These are phyloP conservation scores for Pemphredon lugubris DNA, from an alignment of 2,888 invertebrate species.

Conservation along the genomic window DNA sequence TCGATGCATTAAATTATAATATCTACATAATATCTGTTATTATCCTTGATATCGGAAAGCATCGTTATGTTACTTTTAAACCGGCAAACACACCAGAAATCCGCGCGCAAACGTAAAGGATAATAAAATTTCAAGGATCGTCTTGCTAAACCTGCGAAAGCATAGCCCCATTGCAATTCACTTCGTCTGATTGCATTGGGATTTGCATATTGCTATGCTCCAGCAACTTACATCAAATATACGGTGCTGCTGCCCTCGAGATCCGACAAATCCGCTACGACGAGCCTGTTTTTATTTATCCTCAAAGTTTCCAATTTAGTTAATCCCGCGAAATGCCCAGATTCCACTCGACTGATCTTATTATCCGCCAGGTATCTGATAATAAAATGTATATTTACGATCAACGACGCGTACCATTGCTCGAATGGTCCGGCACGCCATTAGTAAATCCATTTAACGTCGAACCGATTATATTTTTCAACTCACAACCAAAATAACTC, in stretches of 20 bases:
- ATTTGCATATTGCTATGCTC: slow-evolving; percentile 34
- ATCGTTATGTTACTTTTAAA: no score
- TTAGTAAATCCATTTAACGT: no score
- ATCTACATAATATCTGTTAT: no score
- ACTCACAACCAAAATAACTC: slow-evolving; percentile 82
- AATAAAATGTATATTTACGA: no score
- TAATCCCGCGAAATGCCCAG: slow-evolving; percentile 81
- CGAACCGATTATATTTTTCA: neutral
- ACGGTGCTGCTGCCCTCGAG: slow-evolving; percentile 79
- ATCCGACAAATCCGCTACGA: slow-evolving; percentile 79
- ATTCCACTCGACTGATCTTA: slow-evolving; percentile 75
- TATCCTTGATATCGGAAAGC: no score
- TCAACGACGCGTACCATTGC: no score
- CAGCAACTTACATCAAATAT: slow-evolving; percentile 78
- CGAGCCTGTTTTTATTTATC: slow-evolving; percentile 81
- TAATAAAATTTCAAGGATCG: neutral
- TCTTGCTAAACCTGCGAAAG: neutral
- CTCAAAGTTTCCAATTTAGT: slow-evolving; percentile 81
- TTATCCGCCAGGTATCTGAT: slow-evolving; percentile 77
- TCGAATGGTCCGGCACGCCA: no score
- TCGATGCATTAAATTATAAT: no score
- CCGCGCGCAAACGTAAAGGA: no score
- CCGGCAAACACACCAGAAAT: no score
- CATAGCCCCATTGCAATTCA: slow-evolving; percentile 32
- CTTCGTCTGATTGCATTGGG: slow-evolving; percentile 43